phyloP scores from a whole-genome alignment of 2,113 vertebrate genomes.

The Neoarius graeffei region DNA sequence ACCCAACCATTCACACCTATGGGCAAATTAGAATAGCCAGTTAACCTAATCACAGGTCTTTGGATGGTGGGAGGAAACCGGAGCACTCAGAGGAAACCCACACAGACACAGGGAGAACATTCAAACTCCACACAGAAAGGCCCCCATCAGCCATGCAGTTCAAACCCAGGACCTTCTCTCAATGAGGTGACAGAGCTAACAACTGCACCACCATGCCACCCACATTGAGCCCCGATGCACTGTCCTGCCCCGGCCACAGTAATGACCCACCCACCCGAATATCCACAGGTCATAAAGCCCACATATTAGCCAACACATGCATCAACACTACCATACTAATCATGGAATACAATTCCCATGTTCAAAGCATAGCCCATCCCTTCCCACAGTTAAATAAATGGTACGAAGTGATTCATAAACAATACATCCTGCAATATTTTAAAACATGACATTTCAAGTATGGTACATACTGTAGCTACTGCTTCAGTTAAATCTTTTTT shows the following conservation, averaged over 20 bases:
- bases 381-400: not conserved
- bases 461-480: not conserved
- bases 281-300: not conserved
- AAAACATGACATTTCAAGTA: not conserved
- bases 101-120: too few relatives aligned
- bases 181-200: too few relatives aligned
- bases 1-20: too few relatives aligned
- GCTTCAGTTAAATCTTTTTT: not conserved
- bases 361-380: not conserved
- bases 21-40: too few relatives aligned
- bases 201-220: too few relatives aligned
- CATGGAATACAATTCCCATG: not conserved
- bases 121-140: too few relatives aligned
- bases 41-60: too few relatives aligned
- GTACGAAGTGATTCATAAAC: not conserved
- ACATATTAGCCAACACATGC: not conserved
- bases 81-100: too few relatives aligned
- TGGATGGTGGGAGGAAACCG: too few relatives aligned
- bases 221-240: not conserved
- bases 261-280: slow-evolving; percentile 1
- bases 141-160: too few relatives aligned
- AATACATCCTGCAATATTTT: not conserved
- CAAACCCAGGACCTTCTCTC: too few relatives aligned
- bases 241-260: not conserved
- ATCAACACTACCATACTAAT: not conserved